Evolutionary conservation across 2,797 vertebrate species (phyloP).

Genomic region (Balearica regulorum): DNA sequence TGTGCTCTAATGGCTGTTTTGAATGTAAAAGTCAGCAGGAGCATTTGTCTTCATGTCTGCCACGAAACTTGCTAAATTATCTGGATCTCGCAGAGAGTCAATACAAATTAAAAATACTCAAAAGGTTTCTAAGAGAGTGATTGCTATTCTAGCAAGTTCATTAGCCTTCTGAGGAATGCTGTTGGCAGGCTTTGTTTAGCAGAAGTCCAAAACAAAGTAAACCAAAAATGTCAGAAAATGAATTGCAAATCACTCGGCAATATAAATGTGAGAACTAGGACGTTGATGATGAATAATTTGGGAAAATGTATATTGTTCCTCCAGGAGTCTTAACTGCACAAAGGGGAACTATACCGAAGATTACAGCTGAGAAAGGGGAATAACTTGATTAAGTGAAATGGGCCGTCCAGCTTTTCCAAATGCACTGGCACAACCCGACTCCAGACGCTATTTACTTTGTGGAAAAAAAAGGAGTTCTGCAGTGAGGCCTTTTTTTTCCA

Average conservation of each 20-base stretch:
- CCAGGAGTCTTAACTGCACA: background rate
- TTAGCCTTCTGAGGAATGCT: conserved; percentile 56
- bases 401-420: background rate
- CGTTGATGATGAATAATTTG: conserved; percentile 27
- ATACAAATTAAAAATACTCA: conserved; percentile 52
- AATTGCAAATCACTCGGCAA: conserved; percentile 57
- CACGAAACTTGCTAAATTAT: conserved; percentile 38
- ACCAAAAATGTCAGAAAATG: conserved; percentile 59
- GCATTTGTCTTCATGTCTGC: conserved; percentile 50
- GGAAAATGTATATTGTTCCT: conserved; percentile 17
- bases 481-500: background rate
- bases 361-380: background rate
- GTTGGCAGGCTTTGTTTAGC: conserved; percentile 52
- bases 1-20: background rate
- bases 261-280: conserved; percentile 24
- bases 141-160: conserved; percentile 55
- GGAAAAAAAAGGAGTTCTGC: background rate
- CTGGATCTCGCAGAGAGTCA: background rate
- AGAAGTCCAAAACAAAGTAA: conserved; percentile 51
- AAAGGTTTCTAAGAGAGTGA: conserved; percentile 41
- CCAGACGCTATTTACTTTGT: background rate
- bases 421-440: background rate
- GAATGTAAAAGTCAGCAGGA: conserved; percentile 19
- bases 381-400: conserved; percentile 1
- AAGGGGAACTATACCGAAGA: background rate